Conservation (phyloP, 92 coral and sea anemone species). For the Palythoa grandiflora region DNA sequence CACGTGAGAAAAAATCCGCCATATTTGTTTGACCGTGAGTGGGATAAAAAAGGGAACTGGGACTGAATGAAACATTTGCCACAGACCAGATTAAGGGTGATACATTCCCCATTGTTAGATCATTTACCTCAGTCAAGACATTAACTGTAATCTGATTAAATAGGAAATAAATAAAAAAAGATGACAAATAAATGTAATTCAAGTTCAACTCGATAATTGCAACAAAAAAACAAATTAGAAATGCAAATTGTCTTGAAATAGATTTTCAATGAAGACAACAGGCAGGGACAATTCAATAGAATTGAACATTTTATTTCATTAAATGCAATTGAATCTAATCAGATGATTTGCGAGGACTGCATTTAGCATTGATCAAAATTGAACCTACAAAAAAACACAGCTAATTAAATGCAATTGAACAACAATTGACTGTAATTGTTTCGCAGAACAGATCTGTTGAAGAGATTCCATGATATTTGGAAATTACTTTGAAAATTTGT, state of each 20-base stretch:
- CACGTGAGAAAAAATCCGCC: too few relatives aligned
- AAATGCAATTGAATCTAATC: too few relatives aligned
- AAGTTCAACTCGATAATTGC: constrained; percentile 1
- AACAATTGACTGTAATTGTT: not conserved
- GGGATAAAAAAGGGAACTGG: too few relatives aligned
- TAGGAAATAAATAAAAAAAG: not conserved
- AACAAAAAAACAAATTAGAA: not conserved
- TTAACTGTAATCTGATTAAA: not conserved
- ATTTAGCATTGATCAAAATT: too few relatives aligned
- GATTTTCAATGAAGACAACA: not conserved
- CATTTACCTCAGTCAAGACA: constrained; percentile 8
- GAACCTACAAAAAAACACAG: too few relatives aligned
- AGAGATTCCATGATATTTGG: not conserved
- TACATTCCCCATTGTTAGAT: constrained; percentile 8
- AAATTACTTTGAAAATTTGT: not conserved
- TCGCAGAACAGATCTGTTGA: not conserved
- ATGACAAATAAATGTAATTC: constrained; percentile 1
- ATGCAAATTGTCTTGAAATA: not conserved
- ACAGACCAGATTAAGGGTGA: not conserved
- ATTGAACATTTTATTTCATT: too few relatives aligned
- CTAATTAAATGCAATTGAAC: not conserved
- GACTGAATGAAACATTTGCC: too few relatives aligned
- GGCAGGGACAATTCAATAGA: too few relatives aligned
- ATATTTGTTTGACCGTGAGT: too few relatives aligned
- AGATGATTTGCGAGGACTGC: too few relatives aligned